A percentile compares a stretch with the other conserved stretches of the same genome.
Conservation (phyloP, 92 coral and sea anemone genomes). For the Montipora capitata region DNA sequence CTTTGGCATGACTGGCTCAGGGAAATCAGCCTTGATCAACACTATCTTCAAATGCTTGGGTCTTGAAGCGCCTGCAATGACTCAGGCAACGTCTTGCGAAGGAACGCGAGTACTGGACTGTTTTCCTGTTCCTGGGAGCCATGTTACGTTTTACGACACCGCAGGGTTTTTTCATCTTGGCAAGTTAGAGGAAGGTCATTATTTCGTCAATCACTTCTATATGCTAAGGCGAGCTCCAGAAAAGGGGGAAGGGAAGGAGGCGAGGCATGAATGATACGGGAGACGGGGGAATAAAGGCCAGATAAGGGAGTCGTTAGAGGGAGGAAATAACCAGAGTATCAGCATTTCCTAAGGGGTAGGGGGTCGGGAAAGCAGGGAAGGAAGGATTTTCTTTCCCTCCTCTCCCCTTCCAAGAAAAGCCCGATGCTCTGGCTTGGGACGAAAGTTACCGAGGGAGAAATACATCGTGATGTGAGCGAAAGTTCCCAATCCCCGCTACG, state of each 20-base stretch:
- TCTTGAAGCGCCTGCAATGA: not conserved
- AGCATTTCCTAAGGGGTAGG: too few species aligned
- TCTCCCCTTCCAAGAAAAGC: too few species aligned
- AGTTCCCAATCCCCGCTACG: too few species aligned
- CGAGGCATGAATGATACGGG: not conserved
- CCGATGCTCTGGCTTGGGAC: too few species aligned
- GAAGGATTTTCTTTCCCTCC: too few species aligned
- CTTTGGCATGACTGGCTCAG: conserved; percentile 49
- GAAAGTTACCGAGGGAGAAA: too few species aligned
- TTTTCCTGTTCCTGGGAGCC: not conserved
- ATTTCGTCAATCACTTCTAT: not conserved
- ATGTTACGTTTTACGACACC: conserved; percentile 1
- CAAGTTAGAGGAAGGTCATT: conserved; percentile 15
- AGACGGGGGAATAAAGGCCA: too few species aligned
- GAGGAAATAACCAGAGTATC: too few species aligned
- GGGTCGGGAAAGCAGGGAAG: too few species aligned
- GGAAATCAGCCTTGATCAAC: conserved; percentile 55
- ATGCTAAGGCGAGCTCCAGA: too few species aligned
- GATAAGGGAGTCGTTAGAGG: too few species aligned
- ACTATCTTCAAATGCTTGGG: conserved; percentile 27
- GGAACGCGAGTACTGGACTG: conserved; percentile 31
- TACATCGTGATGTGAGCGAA: too few species aligned
- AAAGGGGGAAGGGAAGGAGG: not conserved
- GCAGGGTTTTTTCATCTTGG: conserved; percentile 24
- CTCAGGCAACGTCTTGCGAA: conserved; percentile 18